phyloP scores from a whole-genome alignment of 2,113 vertebrate genomes.

The Paracyprichromis sp. region DNA sequence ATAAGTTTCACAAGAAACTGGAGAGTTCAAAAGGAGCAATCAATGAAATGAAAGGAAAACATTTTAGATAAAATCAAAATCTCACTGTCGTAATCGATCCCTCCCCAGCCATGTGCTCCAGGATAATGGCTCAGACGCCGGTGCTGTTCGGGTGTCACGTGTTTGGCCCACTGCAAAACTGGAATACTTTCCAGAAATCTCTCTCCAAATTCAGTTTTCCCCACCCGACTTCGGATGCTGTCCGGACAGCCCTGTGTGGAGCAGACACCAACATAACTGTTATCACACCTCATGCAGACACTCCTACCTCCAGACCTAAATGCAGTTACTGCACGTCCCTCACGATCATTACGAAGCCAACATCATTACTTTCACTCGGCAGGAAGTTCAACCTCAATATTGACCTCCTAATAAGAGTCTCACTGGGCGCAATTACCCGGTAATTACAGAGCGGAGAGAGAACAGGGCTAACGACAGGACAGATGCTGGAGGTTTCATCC shows the following conservation, averaged over 20 bases:
- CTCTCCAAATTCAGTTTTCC: neutral
- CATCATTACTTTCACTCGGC: neutral
- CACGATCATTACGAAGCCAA: neutral
- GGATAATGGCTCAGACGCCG: constrained; percentile 55
- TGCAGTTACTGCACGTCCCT: neutral
- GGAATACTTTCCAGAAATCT: constrained; percentile 55
- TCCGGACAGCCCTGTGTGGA: constrained; percentile 56
- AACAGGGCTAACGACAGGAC: neutral
- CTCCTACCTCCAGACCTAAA: neutral
- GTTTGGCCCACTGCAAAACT: constrained; percentile 69
- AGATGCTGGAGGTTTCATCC: neutral
- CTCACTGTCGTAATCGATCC: constrained; percentile 55
- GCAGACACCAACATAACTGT: neutral
- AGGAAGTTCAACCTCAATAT: neutral
- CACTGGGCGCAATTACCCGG: neutral
- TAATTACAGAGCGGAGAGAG: neutral
- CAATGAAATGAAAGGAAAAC: neutral
- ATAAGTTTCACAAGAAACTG: neutral
- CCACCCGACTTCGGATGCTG: constrained; percentile 33
- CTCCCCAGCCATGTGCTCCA: constrained; percentile 71
- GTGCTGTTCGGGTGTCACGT: constrained; percentile 49
- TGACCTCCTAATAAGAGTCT: neutral
- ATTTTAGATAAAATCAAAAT: accelerated
- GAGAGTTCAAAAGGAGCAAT: neutral
- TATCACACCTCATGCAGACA: neutral